phyloP scores from a whole-genome alignment of 2,888 invertebrate genomes.

The Itoplectis maculator region DNA sequence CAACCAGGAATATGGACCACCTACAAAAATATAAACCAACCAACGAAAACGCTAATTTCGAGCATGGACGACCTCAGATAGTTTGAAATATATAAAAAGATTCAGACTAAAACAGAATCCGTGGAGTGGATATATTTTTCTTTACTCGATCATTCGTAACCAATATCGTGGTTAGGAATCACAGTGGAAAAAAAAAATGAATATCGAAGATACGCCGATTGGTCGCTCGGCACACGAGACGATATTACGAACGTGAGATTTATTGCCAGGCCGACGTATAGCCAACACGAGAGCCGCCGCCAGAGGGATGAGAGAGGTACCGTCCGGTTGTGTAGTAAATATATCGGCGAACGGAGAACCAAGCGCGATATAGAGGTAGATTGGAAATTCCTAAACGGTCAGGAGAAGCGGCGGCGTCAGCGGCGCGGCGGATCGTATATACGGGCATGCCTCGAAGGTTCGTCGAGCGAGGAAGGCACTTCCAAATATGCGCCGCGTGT shows the following conservation, averaged over 20 bases:
- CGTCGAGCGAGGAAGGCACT: conserved; percentile 56
- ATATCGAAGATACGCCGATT: background rate
- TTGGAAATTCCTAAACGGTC: conserved; percentile 66
- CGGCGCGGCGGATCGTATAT: conserved; percentile 18
- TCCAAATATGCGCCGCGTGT: conserved; percentile 63
- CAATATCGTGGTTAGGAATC: background rate
- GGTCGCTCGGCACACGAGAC: background rate
- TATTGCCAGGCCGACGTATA: conserved; percentile 16
- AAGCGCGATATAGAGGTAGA: conserved; percentile 52
- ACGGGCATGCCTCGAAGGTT: conserved; percentile 39
- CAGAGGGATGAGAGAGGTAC: background rate
- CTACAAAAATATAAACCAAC: too few species aligned
- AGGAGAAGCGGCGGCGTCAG: conserved; percentile 26
- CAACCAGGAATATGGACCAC: too few species aligned
- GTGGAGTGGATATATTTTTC: background rate
- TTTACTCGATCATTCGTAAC: background rate
- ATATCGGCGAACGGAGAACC: conserved; percentile 47
- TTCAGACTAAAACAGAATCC: background rate
- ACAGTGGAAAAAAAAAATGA: background rate
- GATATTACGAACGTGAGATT: conserved; percentile 26
- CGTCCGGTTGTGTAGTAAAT: conserved; percentile 45
- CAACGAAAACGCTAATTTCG: too few species aligned
- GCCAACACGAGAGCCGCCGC: conserved; percentile 11
- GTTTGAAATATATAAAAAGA: too few species aligned
- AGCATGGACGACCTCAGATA: too few species aligned